Conservation (phyloP, 2,888 invertebrate species). For the Pemphredon lugubris region DNA sequence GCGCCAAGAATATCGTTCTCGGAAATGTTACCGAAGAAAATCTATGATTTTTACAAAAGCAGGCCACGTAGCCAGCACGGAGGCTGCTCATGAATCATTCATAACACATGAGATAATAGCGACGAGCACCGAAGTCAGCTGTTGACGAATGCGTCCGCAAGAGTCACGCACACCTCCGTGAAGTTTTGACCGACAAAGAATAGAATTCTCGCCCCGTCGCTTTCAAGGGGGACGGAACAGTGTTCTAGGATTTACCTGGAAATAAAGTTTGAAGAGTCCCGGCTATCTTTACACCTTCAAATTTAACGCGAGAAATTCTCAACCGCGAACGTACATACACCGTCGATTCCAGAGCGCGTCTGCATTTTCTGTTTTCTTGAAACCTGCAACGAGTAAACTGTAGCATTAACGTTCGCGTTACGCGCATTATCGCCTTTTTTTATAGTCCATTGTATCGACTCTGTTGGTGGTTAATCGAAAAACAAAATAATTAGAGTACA, state of each 20-base stretch:
- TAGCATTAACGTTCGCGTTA: no score
- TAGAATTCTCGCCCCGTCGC: conserved; percentile 12
- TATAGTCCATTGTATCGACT: no score
- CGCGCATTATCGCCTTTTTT: no score
- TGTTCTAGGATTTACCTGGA: neutral
- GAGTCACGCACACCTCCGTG: conserved; percentile 40
- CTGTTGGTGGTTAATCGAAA: no score
- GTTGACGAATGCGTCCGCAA: conserved; percentile 68
- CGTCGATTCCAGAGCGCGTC: no score
- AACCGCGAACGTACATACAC: no score
- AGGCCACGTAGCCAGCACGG: conserved; percentile 57
- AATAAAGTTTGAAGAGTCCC: neutral
- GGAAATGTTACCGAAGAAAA: conserved; percentile 54
- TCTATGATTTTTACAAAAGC: conserved; percentile 61
- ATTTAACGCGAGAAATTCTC: no score
- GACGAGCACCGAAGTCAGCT: conserved; percentile 63
- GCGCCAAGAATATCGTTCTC: conserved; percentile 49
- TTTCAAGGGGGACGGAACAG: neutral
- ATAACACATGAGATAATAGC: conserved; percentile 72
- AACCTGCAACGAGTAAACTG: no score
- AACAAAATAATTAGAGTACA: no score
- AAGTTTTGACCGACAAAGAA: conserved; percentile 28
- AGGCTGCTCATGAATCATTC: conserved; percentile 71
- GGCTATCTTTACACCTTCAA: neutral
- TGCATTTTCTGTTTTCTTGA: no score